Conservation (phyloP, 2,113 vertebrate species). For the Gallinago paraguaiae region DNA sequence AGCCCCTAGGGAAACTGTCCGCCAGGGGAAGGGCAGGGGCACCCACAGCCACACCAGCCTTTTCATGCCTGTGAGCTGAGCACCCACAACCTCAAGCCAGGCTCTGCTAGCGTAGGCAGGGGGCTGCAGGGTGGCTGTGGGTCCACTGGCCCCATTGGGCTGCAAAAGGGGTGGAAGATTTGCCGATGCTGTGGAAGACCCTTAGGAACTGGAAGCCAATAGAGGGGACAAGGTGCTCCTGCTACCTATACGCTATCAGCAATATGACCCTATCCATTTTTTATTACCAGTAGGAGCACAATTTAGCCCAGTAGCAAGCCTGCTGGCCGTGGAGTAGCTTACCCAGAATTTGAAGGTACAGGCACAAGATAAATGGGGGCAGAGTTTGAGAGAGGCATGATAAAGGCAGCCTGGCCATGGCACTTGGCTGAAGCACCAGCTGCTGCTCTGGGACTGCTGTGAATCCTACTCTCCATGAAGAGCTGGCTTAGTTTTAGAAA, state of each 20-base stretch:
- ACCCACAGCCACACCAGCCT: background rate
- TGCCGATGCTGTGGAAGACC: background rate
- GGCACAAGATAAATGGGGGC: background rate
- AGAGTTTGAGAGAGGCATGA: background rate
- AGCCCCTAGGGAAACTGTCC: background rate
- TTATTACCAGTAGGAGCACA: background rate
- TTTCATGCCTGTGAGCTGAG: background rate
- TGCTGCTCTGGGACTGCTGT: background rate
- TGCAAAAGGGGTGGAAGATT: background rate
- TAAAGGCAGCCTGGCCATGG: background rate
- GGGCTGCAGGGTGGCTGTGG: fast-evolving
- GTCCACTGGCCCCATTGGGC: background rate
- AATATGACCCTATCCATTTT: background rate
- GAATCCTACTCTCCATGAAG: background rate
- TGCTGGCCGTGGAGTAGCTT: background rate
- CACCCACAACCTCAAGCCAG: background rate
- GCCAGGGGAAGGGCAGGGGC: background rate
- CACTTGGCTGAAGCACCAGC: background rate
- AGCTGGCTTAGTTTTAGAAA: background rate
- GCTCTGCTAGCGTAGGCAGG: background rate
- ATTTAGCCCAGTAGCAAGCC: background rate
- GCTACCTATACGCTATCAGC: background rate
- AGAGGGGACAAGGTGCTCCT: background rate
- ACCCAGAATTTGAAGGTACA: background rate
- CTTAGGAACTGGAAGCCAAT: background rate